Conservation (phyloP, 2,888 invertebrate genomes). For the Agonopterix arenella region DNA sequence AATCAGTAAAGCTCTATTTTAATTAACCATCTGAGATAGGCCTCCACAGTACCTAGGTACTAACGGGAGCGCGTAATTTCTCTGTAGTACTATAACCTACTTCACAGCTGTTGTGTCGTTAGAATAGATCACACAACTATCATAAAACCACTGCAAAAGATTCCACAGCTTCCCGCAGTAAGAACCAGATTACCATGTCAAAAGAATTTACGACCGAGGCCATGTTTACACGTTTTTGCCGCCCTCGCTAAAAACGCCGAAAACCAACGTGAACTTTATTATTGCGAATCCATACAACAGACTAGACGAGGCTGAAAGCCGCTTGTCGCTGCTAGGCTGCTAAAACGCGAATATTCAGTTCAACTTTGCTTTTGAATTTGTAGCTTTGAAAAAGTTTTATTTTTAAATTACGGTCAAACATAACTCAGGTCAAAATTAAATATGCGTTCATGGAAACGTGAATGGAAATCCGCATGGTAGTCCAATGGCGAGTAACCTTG, state of each 20-base stretch:
- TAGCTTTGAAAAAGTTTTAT: neutral
- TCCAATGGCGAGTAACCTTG: too few species aligned
- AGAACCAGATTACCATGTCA: conserved; percentile 52
- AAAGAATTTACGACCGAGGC: conserved; percentile 46
- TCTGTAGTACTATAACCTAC: too few species aligned
- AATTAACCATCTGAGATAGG: too few species aligned
- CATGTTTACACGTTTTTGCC: conserved; percentile 46
- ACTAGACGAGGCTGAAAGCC: conserved; percentile 21
- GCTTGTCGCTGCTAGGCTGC: conserved; percentile 5
- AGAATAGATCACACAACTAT: too few species aligned
- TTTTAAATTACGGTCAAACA: neutral
- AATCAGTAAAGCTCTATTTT: too few species aligned
- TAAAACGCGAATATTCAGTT: conserved; percentile 17
- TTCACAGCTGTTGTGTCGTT: too few species aligned
- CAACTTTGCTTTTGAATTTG: conserved; percentile 10
- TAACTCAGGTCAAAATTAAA: too few species aligned
- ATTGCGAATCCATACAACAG: conserved; percentile 21
- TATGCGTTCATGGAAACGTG: too few species aligned
- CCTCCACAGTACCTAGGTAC: too few species aligned
- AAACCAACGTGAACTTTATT: conserved; percentile 38
- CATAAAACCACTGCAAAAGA: too few species aligned
- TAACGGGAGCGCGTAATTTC: too few species aligned
- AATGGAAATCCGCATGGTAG: too few species aligned
- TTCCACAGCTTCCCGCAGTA: neutral
- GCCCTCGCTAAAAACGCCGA: conserved; percentile 36